Evolutionary conservation across 2,113 vertebrate species (phyloP), one percentile per base, ranked within the genome.

Genomic region (Phyllostomus hastatus): DNA sequence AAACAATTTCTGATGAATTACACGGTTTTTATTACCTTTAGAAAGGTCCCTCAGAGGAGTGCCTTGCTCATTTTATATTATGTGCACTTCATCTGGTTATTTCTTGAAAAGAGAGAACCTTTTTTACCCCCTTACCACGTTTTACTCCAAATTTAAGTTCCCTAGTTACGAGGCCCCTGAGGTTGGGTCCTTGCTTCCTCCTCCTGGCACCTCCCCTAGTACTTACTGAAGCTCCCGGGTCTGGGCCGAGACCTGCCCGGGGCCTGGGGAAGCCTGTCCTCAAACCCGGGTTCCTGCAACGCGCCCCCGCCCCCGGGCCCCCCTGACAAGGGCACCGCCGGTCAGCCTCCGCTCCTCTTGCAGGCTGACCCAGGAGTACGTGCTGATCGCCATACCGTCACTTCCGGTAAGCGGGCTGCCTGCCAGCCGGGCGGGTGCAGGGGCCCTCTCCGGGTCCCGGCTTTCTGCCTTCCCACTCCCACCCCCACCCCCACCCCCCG

Each of bases 361-460:
- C 94, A 98, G 98, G 97, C 94, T 99, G 46, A 98, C 99, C 10
- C 99, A 99, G 48, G 95, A 98, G 7, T 99, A 99, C 0, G 95
- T 99, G 95, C 97, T 97, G 88, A 96, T 97, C 0, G 99, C 99
- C 95, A 97, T 99, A 59, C 99, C 99, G 6, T 99, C 99, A 43
- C 98, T 99, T 78, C 99, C 99, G 10, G 99, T 99, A 91, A 99
- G 99, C 99, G 19, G 14, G 0, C 8, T 0, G 1, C 26, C 33
- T 26, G 5, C 24, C 4, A 20, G 52, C 10, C 1, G 0, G 31
- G 67, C 6, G 33, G 16, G 31, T n/a, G 24, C 48, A 7, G 17
- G 5, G 20, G 5, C 12, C 12, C 8, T 17, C 38, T 28, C 17
- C 8, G 4, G 52, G 19, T 59, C 9, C 83, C 5, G 6, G 66